These are phyloP conservation scores for Hippoglossus stenolepis DNA, from an alignment of 2,113 vertebrate species.

Conservation along the genomic window DNA sequence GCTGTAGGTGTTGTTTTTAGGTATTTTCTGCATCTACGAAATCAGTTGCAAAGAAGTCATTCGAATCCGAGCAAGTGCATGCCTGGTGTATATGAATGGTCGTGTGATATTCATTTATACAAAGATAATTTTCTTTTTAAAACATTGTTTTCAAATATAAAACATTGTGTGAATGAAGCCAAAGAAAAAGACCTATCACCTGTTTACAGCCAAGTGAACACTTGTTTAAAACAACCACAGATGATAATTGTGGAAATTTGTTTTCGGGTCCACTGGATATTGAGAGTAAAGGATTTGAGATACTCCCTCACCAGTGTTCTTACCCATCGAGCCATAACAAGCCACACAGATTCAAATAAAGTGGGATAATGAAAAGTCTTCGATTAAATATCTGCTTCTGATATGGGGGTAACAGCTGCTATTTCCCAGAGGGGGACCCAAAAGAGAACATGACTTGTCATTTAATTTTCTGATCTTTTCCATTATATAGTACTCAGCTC, in stretches of 20 bases:
- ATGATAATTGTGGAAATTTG: background rate
- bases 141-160: no score
- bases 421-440: background rate
- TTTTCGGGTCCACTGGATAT: conserved; percentile 8
- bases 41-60: background rate
- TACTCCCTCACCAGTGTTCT: background rate
- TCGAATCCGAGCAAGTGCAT: background rate
- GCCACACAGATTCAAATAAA: conserved; percentile 22
- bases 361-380: conserved; percentile 20
- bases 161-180: no score
- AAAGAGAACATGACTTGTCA: conserved; percentile 19
- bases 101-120: background rate
- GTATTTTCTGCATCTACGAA: background rate
- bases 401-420: conserved; percentile 9
- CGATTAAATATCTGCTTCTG: background rate
- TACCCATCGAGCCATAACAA: conserved; percentile 1
- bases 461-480: conserved; percentile 12
- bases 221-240: no score
- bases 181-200: no score
- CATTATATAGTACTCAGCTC: conserved; percentile 8
- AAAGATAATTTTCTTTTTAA: no score
- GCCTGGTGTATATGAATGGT: background rate
- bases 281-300: conserved; percentile 11
- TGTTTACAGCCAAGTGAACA: no score
- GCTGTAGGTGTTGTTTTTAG: background rate